A percentile compares a stretch with the other conserved stretches of the same genome.
Conservation (phyloP, 2,888 invertebrate genomes). For the Brenthis hecate region DNA sequence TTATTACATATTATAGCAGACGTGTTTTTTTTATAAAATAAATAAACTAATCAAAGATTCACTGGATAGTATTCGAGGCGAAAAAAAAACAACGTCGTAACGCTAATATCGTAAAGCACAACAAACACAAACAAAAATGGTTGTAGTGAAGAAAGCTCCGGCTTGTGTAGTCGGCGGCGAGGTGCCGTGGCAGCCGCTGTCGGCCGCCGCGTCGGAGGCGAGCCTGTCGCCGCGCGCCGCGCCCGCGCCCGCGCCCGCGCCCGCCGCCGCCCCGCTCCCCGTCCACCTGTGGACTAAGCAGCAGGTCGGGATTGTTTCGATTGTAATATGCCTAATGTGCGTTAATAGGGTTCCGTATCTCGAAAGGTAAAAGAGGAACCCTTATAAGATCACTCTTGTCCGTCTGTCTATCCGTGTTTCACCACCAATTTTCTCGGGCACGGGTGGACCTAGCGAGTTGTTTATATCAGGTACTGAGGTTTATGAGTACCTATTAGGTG, state of each 20-base stretch:
- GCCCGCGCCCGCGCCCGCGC: constrained; percentile 63
- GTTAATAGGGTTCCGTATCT: too few relatives aligned
- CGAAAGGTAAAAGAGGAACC: too few relatives aligned
- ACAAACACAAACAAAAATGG: constrained; percentile 42
- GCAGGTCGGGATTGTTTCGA: constrained; percentile 78
- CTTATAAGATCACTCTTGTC: too few relatives aligned
- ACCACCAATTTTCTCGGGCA: too few relatives aligned
- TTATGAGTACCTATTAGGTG: too few relatives aligned
- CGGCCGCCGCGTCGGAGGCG: constrained; percentile 72
- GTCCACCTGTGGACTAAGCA: constrained; percentile 86
- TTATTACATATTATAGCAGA: background rate
- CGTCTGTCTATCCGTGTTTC: too few relatives aligned
- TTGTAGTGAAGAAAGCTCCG: constrained; percentile 82
- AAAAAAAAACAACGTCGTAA: background rate
- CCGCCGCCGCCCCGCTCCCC: constrained; percentile 64
- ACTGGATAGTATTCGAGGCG: background rate
- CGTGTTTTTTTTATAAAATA: too few relatives aligned
- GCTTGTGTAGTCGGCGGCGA: constrained; percentile 81
- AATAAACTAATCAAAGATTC: background rate
- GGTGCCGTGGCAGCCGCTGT: constrained; percentile 82
- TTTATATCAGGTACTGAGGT: too few relatives aligned
- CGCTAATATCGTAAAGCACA: constrained; percentile 39
- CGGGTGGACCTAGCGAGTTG: too few relatives aligned
- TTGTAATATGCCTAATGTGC: too few relatives aligned
- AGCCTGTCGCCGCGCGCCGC: constrained; percentile 65